Evolutionary conservation across 1,140 invertebrate genomes (phyloP), one percentile per base, ranked within the genome.

Genomic region (Chironomus striatipennis): DNA sequence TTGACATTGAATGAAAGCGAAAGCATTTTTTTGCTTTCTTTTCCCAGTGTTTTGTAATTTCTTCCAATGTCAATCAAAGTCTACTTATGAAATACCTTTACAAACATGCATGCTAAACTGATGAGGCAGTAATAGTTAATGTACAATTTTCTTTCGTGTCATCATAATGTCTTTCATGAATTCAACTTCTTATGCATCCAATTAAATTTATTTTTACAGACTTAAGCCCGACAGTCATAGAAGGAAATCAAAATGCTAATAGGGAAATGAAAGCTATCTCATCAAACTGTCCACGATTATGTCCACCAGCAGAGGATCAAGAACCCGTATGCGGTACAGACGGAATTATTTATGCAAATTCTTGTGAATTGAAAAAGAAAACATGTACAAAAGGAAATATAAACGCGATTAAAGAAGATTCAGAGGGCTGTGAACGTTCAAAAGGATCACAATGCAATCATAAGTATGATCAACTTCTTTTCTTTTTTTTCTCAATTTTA

Each of bases 291-390:
- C 92, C 92, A 1, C 85, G 92, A 67, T 92, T 93, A 79, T 94
- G 92, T 80, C 90, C 90, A 0, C 86, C 90, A 70, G 77, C 86
- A 34, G 24, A 34, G 3, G 83, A 84, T 21, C 88, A 87, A 57
- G 89, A 90, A 0, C 93, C 93, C 2, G 93, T 97, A 12, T 97
- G 95, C 81, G 94, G 92, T 74, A 90, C 89, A 74, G 94, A 97
- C 79, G 91, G 90, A 17, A 84, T 90, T 78, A 95, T 95, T 77
- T 97, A 97, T 83, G 89, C 91, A 18, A 96, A 92, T 75, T 87
- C 92, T 42, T 98, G 96, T 80, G 93, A 96, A 84, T 90, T 97
- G 90, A 89, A 90, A 82, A 93, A 94, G 84, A 93, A 94, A 83
- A 95, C 93, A 75, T 97, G 94, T 80, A 91, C 93, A 77, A 92